Evolutionary conservation across 2,888 invertebrate species (phyloP), one percentile per base, ranked within the genome.

Genomic region (Vanessa cardui): DNA sequence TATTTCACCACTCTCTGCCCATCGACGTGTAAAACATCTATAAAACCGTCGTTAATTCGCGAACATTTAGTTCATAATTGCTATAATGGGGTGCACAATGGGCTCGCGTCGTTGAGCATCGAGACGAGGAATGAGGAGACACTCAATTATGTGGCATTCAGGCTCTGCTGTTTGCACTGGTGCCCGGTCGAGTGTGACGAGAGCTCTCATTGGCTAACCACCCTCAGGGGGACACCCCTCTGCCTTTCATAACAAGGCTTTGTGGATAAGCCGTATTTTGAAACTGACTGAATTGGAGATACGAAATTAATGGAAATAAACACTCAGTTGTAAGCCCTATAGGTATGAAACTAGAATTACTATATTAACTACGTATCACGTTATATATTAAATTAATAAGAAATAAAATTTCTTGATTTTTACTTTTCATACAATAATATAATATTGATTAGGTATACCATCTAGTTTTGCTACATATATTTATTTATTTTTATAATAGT

Each of bases 101-200:
- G 85, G 78, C 76, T 75, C 75, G 69, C 58, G 63, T 56, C 65
- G 64, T 61, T 70, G 73, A 70, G 68, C 73, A 72, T 74, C 71
- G 72, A 71, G 72, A 69, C 67, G 76, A 79, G 80, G 75, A 72
- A 74, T 73, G 74, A 74, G 76, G 74, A 76, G 75, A 79, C 77
- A 83, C 80, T 80, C 77, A 79, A 90, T 91, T 90, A 89, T 82
- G 85, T 83, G 84, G 87, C 85, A 89, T 88, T 90, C 88, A 88
- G 83, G 80, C 82, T 78, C 66, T 77, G 77, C 80, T 88, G 89
- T 88, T 89, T 89, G 88, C 88, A 73, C 78, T 84, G 84, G 83
- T 77, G 75, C 76, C 76, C 78, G 78, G 73, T 74, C 70, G 78
- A 80, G 83, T 80, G 81, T 82, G 78, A 72, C 82, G 81, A 82